These are phyloP conservation scores for Xerus rutilus DNA, from an alignment of 2,797 vertebrate genomes.

Conservation along the genomic window DNA sequence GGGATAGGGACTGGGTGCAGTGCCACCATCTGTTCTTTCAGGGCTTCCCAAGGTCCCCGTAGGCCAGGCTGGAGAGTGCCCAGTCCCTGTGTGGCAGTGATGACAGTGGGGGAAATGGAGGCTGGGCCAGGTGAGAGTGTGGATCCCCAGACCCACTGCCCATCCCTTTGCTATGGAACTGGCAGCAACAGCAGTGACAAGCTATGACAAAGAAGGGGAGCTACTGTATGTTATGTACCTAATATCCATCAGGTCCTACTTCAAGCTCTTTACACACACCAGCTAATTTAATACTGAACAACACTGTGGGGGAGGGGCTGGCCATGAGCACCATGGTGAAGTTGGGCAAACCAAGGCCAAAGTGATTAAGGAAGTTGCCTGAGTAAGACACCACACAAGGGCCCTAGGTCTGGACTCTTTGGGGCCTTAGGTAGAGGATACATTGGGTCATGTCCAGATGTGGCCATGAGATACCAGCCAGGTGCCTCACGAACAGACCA, in stretches of 20 bases:
- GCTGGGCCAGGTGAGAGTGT: neutral
- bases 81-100: neutral
- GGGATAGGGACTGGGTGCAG: neutral
- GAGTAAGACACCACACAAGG: accelerated
- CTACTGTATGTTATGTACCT: neutral
- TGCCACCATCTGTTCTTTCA: neutral
- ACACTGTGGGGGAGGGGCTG: no score
- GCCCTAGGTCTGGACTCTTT: neutral
- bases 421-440: neutral
- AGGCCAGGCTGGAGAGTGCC: neutral
- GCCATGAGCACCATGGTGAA: neutral
- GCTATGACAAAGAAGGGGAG: neutral
- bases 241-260: neutral
- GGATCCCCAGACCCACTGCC: neutral
- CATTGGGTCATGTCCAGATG: neutral
- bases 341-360: neutral
- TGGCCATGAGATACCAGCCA: neutral
- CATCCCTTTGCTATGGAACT: neutral
- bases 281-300: neutral
- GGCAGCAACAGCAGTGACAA: neutral
- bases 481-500: neutral
- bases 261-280: neutral
- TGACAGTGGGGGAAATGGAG: neutral
- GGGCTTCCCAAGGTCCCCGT: neutral
- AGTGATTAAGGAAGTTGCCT: neutral